These are phyloP conservation scores for Branchinecta lindahli DNA, from an alignment of 1,140 invertebrate genomes.

Conservation along the genomic window DNA sequence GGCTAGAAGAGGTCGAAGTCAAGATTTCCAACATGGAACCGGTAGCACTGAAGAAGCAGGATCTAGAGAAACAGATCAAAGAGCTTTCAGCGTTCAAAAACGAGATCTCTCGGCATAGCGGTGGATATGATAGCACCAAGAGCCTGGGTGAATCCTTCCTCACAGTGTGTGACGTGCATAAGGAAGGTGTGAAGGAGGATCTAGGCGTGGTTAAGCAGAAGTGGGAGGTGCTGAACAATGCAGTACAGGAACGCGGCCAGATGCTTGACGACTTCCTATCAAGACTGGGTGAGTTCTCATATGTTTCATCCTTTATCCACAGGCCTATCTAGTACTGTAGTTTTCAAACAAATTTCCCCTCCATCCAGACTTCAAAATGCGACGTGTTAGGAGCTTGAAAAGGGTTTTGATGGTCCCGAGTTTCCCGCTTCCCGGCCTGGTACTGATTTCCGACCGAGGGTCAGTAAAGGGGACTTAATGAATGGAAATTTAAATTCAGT, in stretches of 20 bases:
- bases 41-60: conserved; percentile 57
- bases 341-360: no score
- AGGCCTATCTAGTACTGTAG: no score
- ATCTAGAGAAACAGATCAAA: conserved; percentile 72
- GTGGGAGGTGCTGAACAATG: conserved; percentile 73
- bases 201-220: conserved; percentile 59
- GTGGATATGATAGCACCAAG: conserved; percentile 76
- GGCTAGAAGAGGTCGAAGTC: conserved; percentile 71
- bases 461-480: no score
- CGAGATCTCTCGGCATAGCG: conserved; percentile 61
- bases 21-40: conserved; percentile 62
- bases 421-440: no score
- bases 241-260: conserved; percentile 45
- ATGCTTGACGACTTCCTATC: conserved; percentile 67
- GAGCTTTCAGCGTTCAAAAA: conserved; percentile 79
- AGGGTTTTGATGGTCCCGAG: no score
- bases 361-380: no score
- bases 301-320: background rate
- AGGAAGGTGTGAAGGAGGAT: conserved; percentile 69
- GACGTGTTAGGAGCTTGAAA: no score
- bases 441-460: no score
- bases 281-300: conserved; percentile 36
- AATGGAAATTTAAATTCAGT: no score
- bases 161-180: conserved; percentile 65
- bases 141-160: conserved; percentile 66